phyloP scores from a whole-genome alignment of 2,888 invertebrate genomes.

The Acleris emargana region DNA sequence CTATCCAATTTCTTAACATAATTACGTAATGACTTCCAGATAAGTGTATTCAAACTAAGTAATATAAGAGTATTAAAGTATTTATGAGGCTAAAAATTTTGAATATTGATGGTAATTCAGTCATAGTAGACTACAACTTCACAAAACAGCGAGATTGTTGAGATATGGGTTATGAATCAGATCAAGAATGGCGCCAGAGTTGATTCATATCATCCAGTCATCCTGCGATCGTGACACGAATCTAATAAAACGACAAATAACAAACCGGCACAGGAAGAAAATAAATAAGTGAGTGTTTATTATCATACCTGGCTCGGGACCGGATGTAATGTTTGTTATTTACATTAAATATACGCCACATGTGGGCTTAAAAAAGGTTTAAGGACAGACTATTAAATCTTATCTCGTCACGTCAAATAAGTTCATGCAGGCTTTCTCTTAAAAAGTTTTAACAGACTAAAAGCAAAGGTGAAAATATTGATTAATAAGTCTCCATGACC shows the following conservation, averaged over 20 bases:
- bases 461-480: slow-evolving; percentile 4
- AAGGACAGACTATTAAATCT: slow-evolving; percentile 9
- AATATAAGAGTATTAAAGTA: background rate
- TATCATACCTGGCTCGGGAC: slow-evolving; percentile 54
- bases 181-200: slow-evolving; percentile 3
- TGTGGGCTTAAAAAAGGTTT: slow-evolving; percentile 18
- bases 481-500: slow-evolving; percentile 1
- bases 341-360: slow-evolving; percentile 28
- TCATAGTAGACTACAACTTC: slow-evolving; percentile 3
- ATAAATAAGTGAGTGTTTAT: slow-evolving; percentile 30
- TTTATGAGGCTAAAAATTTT: too few relatives aligned
- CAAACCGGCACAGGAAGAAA: slow-evolving; percentile 25
- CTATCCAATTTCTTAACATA: slow-evolving; percentile 34
- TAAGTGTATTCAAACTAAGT: background rate
- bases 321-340: slow-evolving; percentile 55
- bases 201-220: slow-evolving; percentile 26
- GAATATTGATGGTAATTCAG: background rate
- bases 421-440: slow-evolving; percentile 8
- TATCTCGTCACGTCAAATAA: slow-evolving; percentile 1
- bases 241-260: slow-evolving; percentile 22
- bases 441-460: slow-evolving; percentile 8
- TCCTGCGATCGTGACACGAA: slow-evolving; percentile 27
- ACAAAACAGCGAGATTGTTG: slow-evolving; percentile 2
- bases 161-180: background rate
- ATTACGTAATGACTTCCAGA: slow-evolving; percentile 20